Conservation (phyloP, 2,888 invertebrate species). For the Ophioninae sp. region DNA sequence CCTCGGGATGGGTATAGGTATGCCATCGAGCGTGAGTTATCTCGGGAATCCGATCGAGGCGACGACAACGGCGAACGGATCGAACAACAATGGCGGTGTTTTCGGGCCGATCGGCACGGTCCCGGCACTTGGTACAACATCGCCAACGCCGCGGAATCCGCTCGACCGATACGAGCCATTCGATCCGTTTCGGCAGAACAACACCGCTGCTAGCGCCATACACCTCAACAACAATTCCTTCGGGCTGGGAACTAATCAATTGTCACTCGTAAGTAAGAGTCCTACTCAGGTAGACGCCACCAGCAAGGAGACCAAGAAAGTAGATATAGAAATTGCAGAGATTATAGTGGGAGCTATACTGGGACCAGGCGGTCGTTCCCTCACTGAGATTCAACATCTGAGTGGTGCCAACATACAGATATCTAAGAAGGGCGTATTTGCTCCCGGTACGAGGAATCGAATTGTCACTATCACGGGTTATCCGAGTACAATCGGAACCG, state of each 20-base stretch:
- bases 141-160: conserved; percentile 86
- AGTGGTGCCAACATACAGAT: conserved; percentile 99
- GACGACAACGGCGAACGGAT: conserved; percentile 81
- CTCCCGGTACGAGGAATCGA: conserved; percentile 98
- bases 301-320: conserved; percentile 93
- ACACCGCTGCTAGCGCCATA: conserved; percentile 86
- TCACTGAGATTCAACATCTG: conserved; percentile 98
- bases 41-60: conserved; percentile 83
- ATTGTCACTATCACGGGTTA: conserved; percentile 97
- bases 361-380: conserved; percentile 97
- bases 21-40: conserved; percentile 82
- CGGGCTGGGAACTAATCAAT: conserved; percentile 89
- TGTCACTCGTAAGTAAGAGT: conserved; percentile 91
- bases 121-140: conserved; percentile 83
- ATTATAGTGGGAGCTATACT: conserved; percentile 98
- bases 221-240: conserved; percentile 94
- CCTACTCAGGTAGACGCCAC: conserved; percentile 89
- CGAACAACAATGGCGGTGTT: conserved; percentile 84
- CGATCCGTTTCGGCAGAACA: conserved; percentile 89
- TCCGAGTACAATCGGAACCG: conserved; percentile 93
- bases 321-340: conserved; percentile 94
- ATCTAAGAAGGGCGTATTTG: conserved; percentile 98
- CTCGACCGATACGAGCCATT: conserved; percentile 89
- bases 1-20: conserved; percentile 90
- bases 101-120: conserved; percentile 92